Conservation (phyloP, 2,888 invertebrate genomes). For the Tethea ocularis region DNA sequence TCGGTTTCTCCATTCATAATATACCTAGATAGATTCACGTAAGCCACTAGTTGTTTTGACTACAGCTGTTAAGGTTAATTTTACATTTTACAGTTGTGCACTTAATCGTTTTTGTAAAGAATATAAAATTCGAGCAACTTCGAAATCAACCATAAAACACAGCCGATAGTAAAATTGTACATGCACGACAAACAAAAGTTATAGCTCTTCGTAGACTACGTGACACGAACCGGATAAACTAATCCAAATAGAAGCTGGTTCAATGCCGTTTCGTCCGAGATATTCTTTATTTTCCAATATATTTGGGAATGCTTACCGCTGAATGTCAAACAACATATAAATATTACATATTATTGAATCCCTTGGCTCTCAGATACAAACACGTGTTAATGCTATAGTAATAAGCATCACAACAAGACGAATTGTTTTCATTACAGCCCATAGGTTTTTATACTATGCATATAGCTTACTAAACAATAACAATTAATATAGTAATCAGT, state of each 20-base stretch:
- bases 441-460: no score
- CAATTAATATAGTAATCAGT: no score
- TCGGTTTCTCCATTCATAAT: no score
- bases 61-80: neutral
- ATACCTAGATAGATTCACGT: no score
- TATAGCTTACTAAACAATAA: no score
- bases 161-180: conserved; percentile 21
- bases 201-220: conserved; percentile 36
- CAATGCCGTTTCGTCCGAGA: conserved; percentile 48
- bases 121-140: conserved; percentile 22
- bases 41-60: neutral
- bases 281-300: conserved; percentile 57
- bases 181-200: conserved; percentile 21
- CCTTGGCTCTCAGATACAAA: conserved; percentile 28
- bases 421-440: neutral
- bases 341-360: conserved; percentile 52
- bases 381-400: neutral
- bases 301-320: conserved; percentile 55
- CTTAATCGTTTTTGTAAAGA: conserved; percentile 11
- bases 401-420: no score
- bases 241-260: conserved; percentile 49
- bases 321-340: conserved; percentile 49
- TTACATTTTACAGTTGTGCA: neutral
- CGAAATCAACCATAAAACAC: conserved; percentile 26
- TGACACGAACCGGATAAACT: conserved; percentile 52